phyloP scores from a whole-genome alignment of 2,113 vertebrate species.

The Picathartes gymnocephalus region DNA sequence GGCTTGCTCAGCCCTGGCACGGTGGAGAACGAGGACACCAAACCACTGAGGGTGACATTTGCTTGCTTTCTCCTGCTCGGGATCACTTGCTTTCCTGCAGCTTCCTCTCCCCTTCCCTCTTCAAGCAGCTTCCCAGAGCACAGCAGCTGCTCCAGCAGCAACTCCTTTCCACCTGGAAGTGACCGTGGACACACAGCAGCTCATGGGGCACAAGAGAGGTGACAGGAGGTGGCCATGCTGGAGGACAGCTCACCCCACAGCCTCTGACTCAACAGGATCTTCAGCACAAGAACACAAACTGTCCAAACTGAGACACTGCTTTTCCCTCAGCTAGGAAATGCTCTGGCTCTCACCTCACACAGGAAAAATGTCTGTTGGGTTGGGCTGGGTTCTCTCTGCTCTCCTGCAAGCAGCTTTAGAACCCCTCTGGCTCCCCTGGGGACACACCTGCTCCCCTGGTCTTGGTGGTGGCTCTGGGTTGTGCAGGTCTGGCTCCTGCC shows the following conservation, averaged over 20 bases:
- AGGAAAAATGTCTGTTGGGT: background rate
- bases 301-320: background rate
- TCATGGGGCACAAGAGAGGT: background rate
- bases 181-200: background rate
- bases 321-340: background rate
- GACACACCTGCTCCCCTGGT: background rate
- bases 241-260: background rate
- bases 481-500: background rate
- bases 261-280: background rate
- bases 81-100: background rate
- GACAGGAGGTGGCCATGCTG: background rate
- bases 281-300: background rate
- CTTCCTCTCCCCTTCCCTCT: background rate
- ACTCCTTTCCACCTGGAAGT: background rate
- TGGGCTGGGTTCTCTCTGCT: background rate
- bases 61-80: background rate
- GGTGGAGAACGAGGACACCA: background rate
- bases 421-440: background rate
- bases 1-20: background rate
- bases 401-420: slow-evolving; percentile 33
- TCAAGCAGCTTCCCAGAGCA: background rate
- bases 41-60: accelerated
- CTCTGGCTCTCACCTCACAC: background rate
- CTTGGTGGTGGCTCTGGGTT: background rate
- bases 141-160: background rate